Conservation (phyloP, 2,113 vertebrate species). For the Felis chaus region DNA sequence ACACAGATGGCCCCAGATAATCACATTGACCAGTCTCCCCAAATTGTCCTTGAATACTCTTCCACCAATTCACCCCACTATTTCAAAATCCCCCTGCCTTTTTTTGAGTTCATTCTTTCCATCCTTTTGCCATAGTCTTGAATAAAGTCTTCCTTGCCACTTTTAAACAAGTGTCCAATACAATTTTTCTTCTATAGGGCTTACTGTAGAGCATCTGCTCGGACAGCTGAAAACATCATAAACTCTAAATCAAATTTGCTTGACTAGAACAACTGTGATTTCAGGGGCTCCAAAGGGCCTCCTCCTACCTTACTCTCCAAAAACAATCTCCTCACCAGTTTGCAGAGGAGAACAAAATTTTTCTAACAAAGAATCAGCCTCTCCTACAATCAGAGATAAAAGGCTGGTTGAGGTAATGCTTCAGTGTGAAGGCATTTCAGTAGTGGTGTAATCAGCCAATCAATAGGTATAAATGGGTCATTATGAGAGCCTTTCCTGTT, state of each 20-base stretch:
- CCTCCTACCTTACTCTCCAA: not conserved
- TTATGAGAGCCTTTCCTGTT: constrained; percentile 23
- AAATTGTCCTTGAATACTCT: not conserved
- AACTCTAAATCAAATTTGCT: constrained; percentile 47
- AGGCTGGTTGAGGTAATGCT: not conserved
- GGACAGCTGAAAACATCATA: not conserved
- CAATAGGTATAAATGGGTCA: constrained; percentile 36
- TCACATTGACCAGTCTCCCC: not conserved
- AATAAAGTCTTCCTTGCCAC: not conserved
- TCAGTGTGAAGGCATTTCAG: not conserved
- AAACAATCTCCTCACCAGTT: constrained; percentile 3
- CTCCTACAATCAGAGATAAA: not conserved
- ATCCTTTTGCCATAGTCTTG: not conserved
- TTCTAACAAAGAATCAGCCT: constrained; percentile 32
- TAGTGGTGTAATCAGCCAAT: constrained; percentile 29
- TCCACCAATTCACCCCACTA: not conserved
- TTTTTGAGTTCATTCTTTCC: not conserved
- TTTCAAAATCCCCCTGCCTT: not conserved
- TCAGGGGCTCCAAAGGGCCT: not conserved
- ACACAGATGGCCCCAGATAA: not conserved
- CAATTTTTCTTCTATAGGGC: not conserved
- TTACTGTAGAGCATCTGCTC: not conserved
- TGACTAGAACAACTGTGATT: not conserved
- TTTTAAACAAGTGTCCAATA: not conserved
- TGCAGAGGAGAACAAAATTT: not conserved